phyloP scores from a whole-genome alignment of 2,888 invertebrate genomes.

The Andrena trimmerana region DNA sequence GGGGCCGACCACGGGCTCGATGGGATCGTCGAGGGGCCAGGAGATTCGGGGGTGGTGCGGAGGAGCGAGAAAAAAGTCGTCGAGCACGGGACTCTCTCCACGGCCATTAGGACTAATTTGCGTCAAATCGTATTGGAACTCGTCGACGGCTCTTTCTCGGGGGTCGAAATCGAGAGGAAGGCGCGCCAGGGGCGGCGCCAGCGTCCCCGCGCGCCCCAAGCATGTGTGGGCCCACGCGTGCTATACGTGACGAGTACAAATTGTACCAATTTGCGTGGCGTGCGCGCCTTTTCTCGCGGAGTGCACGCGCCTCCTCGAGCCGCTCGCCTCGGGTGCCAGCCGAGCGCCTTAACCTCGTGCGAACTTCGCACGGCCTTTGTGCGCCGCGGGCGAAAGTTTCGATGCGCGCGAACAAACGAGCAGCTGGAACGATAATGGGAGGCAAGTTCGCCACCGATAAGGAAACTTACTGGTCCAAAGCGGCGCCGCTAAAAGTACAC shows the following conservation, averaged over 20 bases:
- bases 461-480: constrained; percentile 8
- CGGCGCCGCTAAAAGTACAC: constrained; percentile 15
- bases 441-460: constrained; percentile 24
- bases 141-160: constrained; percentile 60
- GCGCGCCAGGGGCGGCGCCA: constrained; percentile 63
- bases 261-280: constrained; percentile 78
- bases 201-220: constrained; percentile 40
- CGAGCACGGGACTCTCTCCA: constrained; percentile 44
- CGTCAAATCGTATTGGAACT: constrained; percentile 77
- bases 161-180: constrained; percentile 35
- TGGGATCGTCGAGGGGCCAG: constrained; percentile 11
- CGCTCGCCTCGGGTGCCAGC: constrained; percentile 33
- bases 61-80: constrained; percentile 25
- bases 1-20: constrained; percentile 48
- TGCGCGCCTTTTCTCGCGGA: constrained; percentile 56
- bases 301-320: constrained; percentile 26
- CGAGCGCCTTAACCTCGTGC: neutral
- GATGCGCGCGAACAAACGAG: constrained; percentile 27
- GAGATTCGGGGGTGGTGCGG: constrained; percentile 1
- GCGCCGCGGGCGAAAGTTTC: constrained; percentile 23
- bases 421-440: constrained; percentile 16
- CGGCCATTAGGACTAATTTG: constrained; percentile 81
- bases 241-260: constrained; percentile 77
- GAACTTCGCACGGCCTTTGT: constrained; percentile 17
- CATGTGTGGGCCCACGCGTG: constrained; percentile 62